Base-by-base conservation (phyloP, 2,113 vertebrate species). In the Arvicanthis niloticus region DNA sequence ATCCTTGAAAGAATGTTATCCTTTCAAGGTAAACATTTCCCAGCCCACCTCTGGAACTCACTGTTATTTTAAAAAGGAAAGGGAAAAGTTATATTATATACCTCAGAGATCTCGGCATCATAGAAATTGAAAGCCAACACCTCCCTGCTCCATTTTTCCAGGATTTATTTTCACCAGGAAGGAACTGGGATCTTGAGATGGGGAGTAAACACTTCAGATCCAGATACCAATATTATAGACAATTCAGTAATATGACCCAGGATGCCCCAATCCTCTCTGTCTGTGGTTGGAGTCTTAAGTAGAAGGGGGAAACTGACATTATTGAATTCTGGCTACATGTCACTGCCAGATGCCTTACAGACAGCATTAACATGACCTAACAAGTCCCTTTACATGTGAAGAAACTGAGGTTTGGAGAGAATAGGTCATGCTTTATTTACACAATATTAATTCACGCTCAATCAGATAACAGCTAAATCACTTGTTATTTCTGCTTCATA, bases 81-180 rank as follows among this genome's bases (percentile, higher is more conserved):
- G 15, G 29, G 48, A 40, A 67, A 37, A 5, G 12, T 76, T 51
- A 68, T 3, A 56, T 51, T 72, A 85, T 76, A 89, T 24, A 93
- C 82, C 2, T 53, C 78, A 70, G 10, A 93, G 56, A 15, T 60
- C 65, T 67, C 53, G 11, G 40, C 22, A 78, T 22, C 26, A 60
- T 10, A 29, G 37, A 0, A 12, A 3, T 77, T 3, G 51, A 42
- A 87, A 91, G 2, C 15, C 29, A 12, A 75, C 7, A 81, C 11
- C 48, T 87, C 5, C 19, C 19, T 58, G 17, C 2, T 42, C 24
- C 5, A 19, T 76, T 94, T 76, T 70, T 7, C 19, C 10, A 76
- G 17, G 17, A 96, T 24, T 40, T 22, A 73, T 88, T 81, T 86
- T 92, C 48, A 68, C n/a, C 48, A 34, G 78, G 67, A 85, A 92